phyloP scores from a whole-genome alignment of 2,113 vertebrate genomes.

The Phaethornis superciliosus region DNA sequence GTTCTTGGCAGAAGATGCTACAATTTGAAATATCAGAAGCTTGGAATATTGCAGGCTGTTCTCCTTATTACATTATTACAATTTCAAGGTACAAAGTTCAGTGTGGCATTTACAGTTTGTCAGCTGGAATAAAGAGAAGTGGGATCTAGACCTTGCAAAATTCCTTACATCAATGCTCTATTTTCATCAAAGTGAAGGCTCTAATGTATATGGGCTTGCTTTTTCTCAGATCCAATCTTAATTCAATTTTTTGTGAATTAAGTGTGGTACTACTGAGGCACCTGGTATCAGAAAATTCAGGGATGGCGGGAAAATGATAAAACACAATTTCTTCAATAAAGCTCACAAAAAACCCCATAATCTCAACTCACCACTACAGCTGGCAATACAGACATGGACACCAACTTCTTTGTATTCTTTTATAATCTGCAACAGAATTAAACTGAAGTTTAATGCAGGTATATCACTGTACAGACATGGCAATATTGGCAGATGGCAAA shows the following conservation, averaged over 20 bases:
- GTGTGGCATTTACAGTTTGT: background rate
- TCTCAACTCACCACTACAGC: conserved; percentile 85
- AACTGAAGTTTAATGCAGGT: conserved; percentile 1
- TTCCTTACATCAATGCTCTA: background rate
- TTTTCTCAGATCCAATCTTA: background rate
- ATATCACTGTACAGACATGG: background rate
- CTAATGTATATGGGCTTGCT: background rate
- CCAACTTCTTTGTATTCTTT: conserved; percentile 86
- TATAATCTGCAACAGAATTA: conserved; percentile 83
- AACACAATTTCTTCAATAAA: background rate
- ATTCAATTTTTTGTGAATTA: background rate
- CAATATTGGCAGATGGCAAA: background rate
- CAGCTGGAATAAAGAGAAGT: background rate
- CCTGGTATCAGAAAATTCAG: background rate
- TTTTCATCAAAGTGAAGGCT: background rate
- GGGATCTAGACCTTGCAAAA: background rate
- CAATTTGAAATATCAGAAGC: background rate
- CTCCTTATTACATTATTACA: background rate
- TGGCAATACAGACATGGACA: conserved; percentile 84
- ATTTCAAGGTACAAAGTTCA: background rate
- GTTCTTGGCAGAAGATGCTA: background rate
- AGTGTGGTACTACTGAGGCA: background rate
- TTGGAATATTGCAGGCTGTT: background rate
- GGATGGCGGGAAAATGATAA: background rate
- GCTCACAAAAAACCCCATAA: background rate